Evolutionary conservation across 1,140 invertebrate genomes (phyloP).

Genomic region (Mactra quadrangularis): DNA sequence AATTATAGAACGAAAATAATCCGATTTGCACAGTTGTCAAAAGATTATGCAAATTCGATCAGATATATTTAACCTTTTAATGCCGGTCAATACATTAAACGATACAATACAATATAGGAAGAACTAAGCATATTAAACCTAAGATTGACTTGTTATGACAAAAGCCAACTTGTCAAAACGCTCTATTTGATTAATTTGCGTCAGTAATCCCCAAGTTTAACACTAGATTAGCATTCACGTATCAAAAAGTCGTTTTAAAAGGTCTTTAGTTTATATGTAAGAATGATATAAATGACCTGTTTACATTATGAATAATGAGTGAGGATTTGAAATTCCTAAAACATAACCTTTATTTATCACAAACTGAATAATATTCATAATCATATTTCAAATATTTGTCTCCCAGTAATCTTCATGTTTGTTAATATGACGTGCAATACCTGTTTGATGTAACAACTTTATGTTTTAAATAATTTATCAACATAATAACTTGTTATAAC

Average conservation of each 20-base stretch:
- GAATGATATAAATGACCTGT: no score
- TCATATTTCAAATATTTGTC: conserved; percentile 24
- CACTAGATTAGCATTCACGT: conserved; percentile 14
- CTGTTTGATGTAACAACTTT: conserved; percentile 10
- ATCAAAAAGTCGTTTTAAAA: conserved; percentile 30
- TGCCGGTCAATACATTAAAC: conserved; percentile 1
- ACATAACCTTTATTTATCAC: no score
- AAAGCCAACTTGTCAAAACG: conserved; percentile 27
- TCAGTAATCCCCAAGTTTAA: conserved; percentile 18
- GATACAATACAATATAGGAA: neutral
- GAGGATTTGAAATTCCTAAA: neutral
- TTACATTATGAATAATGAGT: neutral
- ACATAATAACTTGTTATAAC: no score
- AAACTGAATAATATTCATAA: neutral
- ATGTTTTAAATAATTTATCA: conserved; percentile 24
- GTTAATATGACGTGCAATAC: conserved; percentile 17
- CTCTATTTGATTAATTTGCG: conserved; percentile 29
- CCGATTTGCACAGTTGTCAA: conserved; percentile 4
- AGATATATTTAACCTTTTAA: conserved; percentile 46
- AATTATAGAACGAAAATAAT: no score
- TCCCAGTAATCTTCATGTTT: conserved; percentile 2
- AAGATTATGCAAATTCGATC: conserved; percentile 22
- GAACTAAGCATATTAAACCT: neutral
- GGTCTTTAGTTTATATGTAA: neutral
- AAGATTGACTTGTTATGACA: conserved; percentile 33